These are phyloP conservation scores for Arctia plantaginis DNA, from an alignment of 2,888 invertebrate species.

Conservation along the genomic window DNA sequence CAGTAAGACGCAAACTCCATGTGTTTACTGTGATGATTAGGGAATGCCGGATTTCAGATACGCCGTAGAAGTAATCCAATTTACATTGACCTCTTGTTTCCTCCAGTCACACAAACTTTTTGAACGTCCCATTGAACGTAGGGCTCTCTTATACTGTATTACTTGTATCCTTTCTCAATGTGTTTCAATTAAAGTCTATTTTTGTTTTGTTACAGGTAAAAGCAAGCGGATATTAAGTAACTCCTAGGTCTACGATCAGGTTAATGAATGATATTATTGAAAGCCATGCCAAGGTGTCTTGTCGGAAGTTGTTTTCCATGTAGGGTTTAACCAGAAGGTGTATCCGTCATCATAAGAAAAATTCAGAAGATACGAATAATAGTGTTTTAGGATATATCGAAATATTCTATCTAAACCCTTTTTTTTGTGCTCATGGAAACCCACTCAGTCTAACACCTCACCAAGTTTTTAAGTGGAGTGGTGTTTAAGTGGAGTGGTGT, in stretches of 20 bases:
- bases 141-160: slow-evolving; percentile 49
- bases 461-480: too few relatives aligned
- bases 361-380: too few relatives aligned
- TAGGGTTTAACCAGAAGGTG: neutral
- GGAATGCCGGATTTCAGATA: slow-evolving; percentile 57
- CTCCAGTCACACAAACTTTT: slow-evolving; percentile 31
- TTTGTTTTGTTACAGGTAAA: slow-evolving; percentile 78
- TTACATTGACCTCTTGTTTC: slow-evolving; percentile 39
- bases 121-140: slow-evolving; percentile 35
- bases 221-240: slow-evolving; percentile 56
- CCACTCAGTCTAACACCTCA: too few relatives aligned
- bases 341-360: too few relatives aligned
- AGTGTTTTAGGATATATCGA: too few relatives aligned
- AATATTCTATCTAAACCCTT: too few relatives aligned
- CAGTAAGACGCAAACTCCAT: slow-evolving; percentile 41
- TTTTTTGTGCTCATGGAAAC: too few relatives aligned
- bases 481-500: too few relatives aligned
- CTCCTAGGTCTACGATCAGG: slow-evolving; percentile 40
- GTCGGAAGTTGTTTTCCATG: neutral
- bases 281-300: neutral
- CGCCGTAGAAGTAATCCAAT: slow-evolving; percentile 39
- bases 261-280: slow-evolving; percentile 12
- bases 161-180: slow-evolving; percentile 58
- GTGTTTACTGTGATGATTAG: slow-evolving; percentile 57
- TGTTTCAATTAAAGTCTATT: slow-evolving; percentile 66